phyloP scores from a whole-genome alignment of 2,113 vertebrate genomes.

The Zosterops japonicus region DNA sequence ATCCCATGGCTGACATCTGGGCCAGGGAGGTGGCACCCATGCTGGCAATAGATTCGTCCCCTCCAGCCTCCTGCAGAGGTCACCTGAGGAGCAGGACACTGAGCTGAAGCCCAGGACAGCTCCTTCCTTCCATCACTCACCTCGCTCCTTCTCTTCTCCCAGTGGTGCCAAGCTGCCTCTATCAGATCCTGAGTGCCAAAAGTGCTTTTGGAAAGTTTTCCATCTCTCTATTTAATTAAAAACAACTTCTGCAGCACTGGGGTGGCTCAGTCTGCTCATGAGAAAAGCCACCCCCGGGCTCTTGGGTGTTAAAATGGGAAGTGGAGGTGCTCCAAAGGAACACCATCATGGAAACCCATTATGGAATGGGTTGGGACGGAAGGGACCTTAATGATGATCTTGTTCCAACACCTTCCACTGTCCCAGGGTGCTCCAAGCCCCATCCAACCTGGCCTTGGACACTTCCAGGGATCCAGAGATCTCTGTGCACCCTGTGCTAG shows the following conservation, averaged over 20 bases:
- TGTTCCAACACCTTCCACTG: fast-evolving
- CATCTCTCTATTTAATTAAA: not conserved
- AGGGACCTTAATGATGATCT: not conserved
- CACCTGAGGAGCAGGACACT: not conserved
- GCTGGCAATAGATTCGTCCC: not conserved
- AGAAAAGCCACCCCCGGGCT: not conserved
- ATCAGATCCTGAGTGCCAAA: not conserved
- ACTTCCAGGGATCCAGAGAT: not conserved
- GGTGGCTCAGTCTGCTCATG: fast-evolving
- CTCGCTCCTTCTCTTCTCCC: not conserved
- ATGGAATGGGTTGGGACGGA: not conserved
- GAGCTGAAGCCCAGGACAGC: not conserved
- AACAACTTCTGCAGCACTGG: not conserved
- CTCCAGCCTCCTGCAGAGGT: not conserved
- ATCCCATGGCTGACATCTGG: not conserved
- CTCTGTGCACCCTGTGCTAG: not conserved
- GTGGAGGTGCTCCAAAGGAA: not conserved
- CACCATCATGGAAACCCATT: not conserved
- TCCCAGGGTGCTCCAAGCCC: not conserved
- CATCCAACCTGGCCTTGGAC: not conserved
- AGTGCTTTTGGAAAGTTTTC: not conserved
- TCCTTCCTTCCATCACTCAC: not conserved
- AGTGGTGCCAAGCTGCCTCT: not conserved
- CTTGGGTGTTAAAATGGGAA: fast-evolving
- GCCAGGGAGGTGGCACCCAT: fast-evolving